phyloP scores from a whole-genome alignment of 2,888 invertebrate species.

The Philhelius pedissequus region DNA sequence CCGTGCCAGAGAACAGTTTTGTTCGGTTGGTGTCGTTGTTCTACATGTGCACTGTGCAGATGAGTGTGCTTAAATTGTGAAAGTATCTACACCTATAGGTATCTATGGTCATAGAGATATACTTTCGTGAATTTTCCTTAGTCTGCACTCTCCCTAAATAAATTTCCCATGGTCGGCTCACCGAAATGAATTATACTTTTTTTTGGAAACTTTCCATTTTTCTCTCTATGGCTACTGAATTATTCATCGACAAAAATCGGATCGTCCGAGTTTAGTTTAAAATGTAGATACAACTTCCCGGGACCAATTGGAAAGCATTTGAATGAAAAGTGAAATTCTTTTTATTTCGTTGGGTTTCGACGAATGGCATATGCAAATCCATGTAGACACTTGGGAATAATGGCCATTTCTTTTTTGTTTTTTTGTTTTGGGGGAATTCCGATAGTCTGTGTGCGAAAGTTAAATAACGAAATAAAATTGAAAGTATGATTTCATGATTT shows the following conservation, averaged over 20 bases:
- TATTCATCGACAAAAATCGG: conserved; percentile 50
- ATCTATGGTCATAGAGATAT: neutral
- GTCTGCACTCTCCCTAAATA: neutral
- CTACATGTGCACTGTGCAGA: neutral
- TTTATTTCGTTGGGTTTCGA: neutral
- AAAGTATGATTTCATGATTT: conserved; percentile 32
- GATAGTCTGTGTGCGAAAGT: conserved; percentile 41
- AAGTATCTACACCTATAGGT: neutral
- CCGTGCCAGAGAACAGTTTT: neutral
- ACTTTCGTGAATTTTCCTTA: neutral
- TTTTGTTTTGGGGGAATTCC: no score
- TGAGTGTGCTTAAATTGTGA: conserved; percentile 26
- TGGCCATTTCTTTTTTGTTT: conserved; percentile 9
- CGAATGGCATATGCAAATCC: conserved; percentile 57
- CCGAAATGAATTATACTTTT: neutral
- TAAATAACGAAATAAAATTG: conserved; percentile 46
- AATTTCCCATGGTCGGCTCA: conserved; percentile 8
- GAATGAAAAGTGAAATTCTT: conserved; percentile 58
- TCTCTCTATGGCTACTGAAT: conserved; percentile 46
- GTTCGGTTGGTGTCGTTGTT: neutral
- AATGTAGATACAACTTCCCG: conserved; percentile 48
- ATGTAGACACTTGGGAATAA: neutral
- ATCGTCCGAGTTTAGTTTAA: conserved; percentile 25
- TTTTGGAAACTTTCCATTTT: conserved; percentile 33
- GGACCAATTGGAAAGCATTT: conserved; percentile 48